Percentiles rank a stretch among this genome's conserved stretches.
These are phyloP conservation scores for Tubulanus polymorphus DNA, from an alignment of 2,888 invertebrate species.

Conservation along the genomic window DNA sequence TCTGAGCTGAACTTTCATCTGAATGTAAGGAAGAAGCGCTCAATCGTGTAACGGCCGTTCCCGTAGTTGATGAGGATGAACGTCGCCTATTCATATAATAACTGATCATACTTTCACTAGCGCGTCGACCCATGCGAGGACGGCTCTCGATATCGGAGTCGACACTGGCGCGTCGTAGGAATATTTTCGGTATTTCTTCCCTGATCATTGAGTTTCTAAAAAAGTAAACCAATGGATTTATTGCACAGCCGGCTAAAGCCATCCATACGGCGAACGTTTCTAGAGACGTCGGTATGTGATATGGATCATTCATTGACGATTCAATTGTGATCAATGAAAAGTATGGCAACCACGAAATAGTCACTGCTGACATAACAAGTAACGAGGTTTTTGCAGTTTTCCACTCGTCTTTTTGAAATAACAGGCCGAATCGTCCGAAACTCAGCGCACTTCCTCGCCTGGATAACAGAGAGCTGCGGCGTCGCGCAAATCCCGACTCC, in stretches of 20 bases:
- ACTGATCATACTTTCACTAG: not conserved
- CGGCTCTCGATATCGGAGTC: not conserved
- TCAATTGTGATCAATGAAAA: constrained; percentile 36
- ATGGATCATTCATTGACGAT: constrained; percentile 39
- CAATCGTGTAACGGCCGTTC: not conserved
- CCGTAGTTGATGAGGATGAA: not conserved
- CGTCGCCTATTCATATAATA: not conserved
- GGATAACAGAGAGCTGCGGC: not conserved
- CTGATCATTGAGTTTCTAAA: constrained; percentile 57
- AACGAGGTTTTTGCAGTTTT: constrained; percentile 83
- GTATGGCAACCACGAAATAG: constrained; percentile 61
- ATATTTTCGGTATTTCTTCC: constrained; percentile 28
- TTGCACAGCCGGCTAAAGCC: constrained; percentile 62
- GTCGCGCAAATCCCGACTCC: constrained; percentile 1
- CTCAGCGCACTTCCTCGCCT: not conserved
- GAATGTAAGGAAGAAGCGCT: not conserved
- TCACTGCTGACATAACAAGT: constrained; percentile 68
- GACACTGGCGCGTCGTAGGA: constrained; percentile 9
- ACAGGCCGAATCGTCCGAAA: not conserved
- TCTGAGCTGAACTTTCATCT: not conserved
- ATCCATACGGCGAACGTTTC: constrained; percentile 56
- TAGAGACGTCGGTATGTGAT: constrained; percentile 30
- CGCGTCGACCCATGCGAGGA: not conserved
- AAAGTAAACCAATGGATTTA: constrained; percentile 74
- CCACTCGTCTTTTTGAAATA: constrained; percentile 65